Evolutionary conservation across 2,113 vertebrate genomes (phyloP).

Genomic region (Rhizomys pruinosus): DNA sequence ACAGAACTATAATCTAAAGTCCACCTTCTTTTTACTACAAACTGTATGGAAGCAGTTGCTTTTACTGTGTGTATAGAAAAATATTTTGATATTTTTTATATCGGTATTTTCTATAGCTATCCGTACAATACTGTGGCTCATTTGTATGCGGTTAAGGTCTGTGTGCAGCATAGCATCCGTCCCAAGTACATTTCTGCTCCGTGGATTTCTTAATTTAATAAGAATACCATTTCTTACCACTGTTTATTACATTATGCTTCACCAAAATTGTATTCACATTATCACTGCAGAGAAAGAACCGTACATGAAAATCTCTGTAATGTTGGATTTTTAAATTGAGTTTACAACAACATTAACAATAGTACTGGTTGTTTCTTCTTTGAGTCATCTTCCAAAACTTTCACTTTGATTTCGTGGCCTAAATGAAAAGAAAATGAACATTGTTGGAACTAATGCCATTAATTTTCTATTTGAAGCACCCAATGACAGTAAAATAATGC

Average conservation of each 20-base stretch:
- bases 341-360: background rate
- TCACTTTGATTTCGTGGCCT: background rate
- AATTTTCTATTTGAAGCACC: slow-evolving; percentile 34
- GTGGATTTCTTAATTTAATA: slow-evolving; percentile 46
- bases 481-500: background rate
- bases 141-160: background rate
- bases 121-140: background rate
- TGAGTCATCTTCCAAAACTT: background rate
- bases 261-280: slow-evolving; percentile 4
- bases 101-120: background rate
- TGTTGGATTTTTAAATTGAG: slow-evolving; percentile 26
- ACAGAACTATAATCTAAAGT: background rate
- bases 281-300: background rate
- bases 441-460: background rate
- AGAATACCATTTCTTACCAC: background rate
- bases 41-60: background rate
- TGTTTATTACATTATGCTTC: background rate
- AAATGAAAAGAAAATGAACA: background rate
- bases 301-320: background rate
- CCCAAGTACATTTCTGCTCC: background rate
- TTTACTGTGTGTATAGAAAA: background rate
- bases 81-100: background rate
- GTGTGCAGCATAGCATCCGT: background rate
- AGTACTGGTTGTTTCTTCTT: background rate
- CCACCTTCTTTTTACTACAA: background rate